Evolutionary conservation across 2,113 vertebrate genomes (phyloP).

Genomic region (Origma solitaria): DNA sequence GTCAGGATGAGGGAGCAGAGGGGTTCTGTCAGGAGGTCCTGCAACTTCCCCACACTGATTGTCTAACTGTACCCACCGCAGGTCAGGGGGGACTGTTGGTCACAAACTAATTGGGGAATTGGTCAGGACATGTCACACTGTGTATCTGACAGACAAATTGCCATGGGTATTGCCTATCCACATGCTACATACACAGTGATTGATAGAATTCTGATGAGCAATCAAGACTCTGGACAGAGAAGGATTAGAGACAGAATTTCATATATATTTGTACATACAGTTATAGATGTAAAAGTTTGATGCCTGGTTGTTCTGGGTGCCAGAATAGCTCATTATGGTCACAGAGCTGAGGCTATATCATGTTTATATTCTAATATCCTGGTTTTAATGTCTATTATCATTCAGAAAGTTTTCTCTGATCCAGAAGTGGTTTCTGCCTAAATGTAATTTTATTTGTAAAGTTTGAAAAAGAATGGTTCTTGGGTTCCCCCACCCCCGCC

Average conservation of each 20-base stretch:
- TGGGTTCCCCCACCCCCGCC: background rate
- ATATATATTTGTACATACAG: background rate
- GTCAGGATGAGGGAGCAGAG: background rate
- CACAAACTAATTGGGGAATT: background rate
- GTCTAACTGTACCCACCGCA: background rate
- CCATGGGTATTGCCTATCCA: background rate
- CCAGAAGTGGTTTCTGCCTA: background rate
- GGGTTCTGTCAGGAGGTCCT: background rate
- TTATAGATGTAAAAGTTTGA: background rate
- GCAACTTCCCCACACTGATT: background rate
- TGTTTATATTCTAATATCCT: background rate
- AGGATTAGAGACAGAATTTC: background rate
- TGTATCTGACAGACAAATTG: background rate
- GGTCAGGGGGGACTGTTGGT: background rate
- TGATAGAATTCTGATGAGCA: background rate
- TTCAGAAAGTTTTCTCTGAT: background rate
- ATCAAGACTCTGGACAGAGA: background rate
- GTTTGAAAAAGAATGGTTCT: background rate
- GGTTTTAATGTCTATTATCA: background rate
- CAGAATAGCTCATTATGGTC: background rate
- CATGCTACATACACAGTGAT: background rate
- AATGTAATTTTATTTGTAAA: background rate
- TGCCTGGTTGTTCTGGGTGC: background rate
- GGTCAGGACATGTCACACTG: background rate
- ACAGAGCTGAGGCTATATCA: background rate